Percentiles rank a stretch among this genome's conserved stretches.
Conservation (phyloP, 2,797 vertebrate genomes). For the Pempheris klunzingeri region DNA sequence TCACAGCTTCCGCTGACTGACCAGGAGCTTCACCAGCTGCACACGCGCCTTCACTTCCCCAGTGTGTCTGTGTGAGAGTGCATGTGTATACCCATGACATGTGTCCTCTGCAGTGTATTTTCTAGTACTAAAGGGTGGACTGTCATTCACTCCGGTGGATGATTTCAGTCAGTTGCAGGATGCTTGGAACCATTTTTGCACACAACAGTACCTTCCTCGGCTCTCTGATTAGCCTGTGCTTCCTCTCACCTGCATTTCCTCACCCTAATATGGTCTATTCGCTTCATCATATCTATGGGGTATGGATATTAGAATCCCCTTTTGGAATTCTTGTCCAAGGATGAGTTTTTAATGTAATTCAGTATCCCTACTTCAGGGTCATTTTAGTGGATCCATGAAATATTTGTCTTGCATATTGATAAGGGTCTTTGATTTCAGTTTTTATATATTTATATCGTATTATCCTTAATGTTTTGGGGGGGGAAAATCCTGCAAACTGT, state of each 20-base stretch:
- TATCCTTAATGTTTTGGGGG: neutral
- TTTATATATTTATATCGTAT: neutral
- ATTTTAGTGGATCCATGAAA: constrained; percentile 2
- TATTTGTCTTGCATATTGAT: constrained; percentile 7
- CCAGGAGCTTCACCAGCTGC: constrained; percentile 29
- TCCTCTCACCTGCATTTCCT: constrained; percentile 17
- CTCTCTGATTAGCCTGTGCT: constrained; percentile 6
- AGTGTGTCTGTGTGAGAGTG: neutral
- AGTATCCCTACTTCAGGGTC: too few species aligned
- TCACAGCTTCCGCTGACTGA: constrained; percentile 33
- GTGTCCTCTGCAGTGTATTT: constrained; percentile 29
- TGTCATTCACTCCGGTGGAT: constrained; percentile 12
- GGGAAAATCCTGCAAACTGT: neutral
- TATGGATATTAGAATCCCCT: constrained; percentile 8
- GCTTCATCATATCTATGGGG: constrained; percentile 40
- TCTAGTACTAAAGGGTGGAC: neutral
- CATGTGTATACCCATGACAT: neutral
- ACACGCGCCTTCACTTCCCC: constrained; percentile 3
- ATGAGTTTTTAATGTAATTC: too few species aligned
- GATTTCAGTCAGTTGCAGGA: constrained; percentile 3
- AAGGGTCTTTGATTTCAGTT: neutral
- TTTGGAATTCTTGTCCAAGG: neutral
- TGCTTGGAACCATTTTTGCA: constrained; percentile 22
- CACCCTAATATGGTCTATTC: constrained; percentile 37
- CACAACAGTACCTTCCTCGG: constrained; percentile 6